Base-by-base conservation (phyloP, 2,888 invertebrate species). In the Philaethria dido region DNA sequence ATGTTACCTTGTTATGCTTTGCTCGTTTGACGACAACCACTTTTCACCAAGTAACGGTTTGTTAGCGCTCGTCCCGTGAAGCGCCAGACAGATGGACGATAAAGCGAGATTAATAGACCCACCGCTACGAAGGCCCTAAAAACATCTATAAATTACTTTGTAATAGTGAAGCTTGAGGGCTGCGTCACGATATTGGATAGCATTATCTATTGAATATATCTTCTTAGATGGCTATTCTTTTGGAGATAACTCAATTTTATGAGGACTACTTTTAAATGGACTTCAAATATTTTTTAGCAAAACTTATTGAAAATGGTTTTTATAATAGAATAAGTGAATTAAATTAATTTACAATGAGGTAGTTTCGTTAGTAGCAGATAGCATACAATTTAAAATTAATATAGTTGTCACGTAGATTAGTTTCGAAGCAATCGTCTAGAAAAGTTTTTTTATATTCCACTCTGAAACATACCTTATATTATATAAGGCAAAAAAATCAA, bases 131-230 rank as follows among this genome's bases (percentile, higher is more conserved):
- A 67, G 70, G 68, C 69, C 73, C 66, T 73, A 74, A 75, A 74
- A 76, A 76, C 73, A 74, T 73, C 73, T 65, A 72, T 73, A 72
- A 75, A 75, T 75, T 74, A 73, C 74, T 69, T 62, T 70, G 72
- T 68, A 73, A 72, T 74, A 71, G 74, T 71, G 63, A 57, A 66
- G 68, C 68, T 74, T 66, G 69, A 73, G 73, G 52, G 55, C 64
- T 52, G 66, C 61, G 64, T 68, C 54, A 60, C 45, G 64, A 65
- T 62, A 65, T 65, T 65, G 62, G 65, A 62, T 62, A 48, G 50
- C 48, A 67, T 67, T 67, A 67, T 66, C 62, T 66, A 54, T 62
- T 62, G 62, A 62, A 62, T 62, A 33, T 55, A 60, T 66, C 60
- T 61, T 66, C 54, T 52, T n/a, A 60, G 44, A 66, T 44, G 44